These are phyloP conservation scores for Drosophila picticornis DNA, from an alignment of 2,888 invertebrate genomes.

Conservation along the genomic window DNA sequence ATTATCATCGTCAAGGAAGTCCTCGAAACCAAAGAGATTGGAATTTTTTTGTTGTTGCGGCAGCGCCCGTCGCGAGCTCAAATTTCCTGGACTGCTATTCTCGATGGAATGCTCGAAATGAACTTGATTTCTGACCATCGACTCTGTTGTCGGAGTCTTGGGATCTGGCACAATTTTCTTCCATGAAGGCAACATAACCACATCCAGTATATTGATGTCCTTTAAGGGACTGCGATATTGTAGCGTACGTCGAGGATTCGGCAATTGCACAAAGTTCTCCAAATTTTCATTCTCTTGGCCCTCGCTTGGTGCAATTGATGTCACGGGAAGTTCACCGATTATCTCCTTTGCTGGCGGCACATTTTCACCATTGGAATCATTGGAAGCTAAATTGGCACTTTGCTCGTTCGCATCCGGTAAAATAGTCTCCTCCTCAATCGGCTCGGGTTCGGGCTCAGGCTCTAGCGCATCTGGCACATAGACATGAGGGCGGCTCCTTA, in stretches of 20 bases:
- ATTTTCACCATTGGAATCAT: slow-evolving; percentile 83
- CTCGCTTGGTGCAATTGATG: slow-evolving; percentile 3
- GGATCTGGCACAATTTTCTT: slow-evolving; percentile 49
- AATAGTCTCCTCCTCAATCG: background rate
- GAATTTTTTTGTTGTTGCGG: slow-evolving; percentile 1
- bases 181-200: slow-evolving; percentile 76
- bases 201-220: slow-evolving; percentile 81
- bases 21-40: slow-evolving; percentile 81
- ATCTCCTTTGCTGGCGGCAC: slow-evolving; percentile 60
- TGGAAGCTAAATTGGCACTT: slow-evolving; percentile 19
- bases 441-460: background rate
- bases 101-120: slow-evolving; percentile 1
- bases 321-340: background rate
- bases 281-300: slow-evolving; percentile 51
- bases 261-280: slow-evolving; percentile 66
- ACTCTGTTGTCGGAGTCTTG: slow-evolving; percentile 23
- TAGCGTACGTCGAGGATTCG: slow-evolving; percentile 73
- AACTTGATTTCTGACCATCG: slow-evolving; percentile 6
- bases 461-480: slow-evolving; percentile 53
- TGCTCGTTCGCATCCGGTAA: slow-evolving; percentile 6
- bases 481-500: slow-evolving; percentile 60
- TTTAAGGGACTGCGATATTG: slow-evolving; percentile 79
- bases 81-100: slow-evolving; percentile 3
- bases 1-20: slow-evolving; percentile 62
- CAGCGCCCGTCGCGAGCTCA: background rate